These are phyloP conservation scores for Ataeniobius toweri DNA, from an alignment of 2,797 vertebrate genomes.

Conservation along the genomic window DNA sequence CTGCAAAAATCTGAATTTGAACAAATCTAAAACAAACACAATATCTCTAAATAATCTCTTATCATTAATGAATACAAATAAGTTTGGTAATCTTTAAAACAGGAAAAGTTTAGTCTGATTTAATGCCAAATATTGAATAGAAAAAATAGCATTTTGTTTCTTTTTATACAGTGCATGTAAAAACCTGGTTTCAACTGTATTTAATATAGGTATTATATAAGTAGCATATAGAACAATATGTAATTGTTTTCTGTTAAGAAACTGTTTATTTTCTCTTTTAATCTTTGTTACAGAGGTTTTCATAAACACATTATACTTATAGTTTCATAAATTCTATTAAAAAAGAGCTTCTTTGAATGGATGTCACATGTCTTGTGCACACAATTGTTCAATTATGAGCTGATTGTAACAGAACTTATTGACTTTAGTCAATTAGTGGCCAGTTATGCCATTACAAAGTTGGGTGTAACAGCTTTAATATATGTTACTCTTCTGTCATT, in stretches of 20 bases:
- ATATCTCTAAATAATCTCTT: no score
- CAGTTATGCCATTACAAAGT: background rate
- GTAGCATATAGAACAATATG: background rate
- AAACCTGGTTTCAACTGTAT: background rate
- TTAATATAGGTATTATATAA: background rate
- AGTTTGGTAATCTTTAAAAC: no score
- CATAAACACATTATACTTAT: background rate
- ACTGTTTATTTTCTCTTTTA: background rate
- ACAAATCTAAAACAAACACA: no score
- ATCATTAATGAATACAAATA: no score
- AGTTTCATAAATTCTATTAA: background rate
- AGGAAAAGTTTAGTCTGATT: background rate
- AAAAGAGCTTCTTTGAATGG: no score
- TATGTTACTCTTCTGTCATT: background rate
- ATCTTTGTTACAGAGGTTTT: background rate
- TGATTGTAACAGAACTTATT: background rate
- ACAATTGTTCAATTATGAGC: no score
- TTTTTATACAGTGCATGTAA: background rate
- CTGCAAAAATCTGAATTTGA: no score
- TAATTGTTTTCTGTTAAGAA: background rate
- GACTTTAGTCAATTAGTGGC: background rate
- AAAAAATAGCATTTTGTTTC: background rate
- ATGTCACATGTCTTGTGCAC: no score
- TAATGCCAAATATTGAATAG: background rate
- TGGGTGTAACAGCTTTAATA: background rate